A percentile compares a stretch with the other conserved stretches of the same genome.
Evolutionary conservation across 1,140 invertebrate species (phyloP).

Genomic region (Elysia chlorotica): DNA sequence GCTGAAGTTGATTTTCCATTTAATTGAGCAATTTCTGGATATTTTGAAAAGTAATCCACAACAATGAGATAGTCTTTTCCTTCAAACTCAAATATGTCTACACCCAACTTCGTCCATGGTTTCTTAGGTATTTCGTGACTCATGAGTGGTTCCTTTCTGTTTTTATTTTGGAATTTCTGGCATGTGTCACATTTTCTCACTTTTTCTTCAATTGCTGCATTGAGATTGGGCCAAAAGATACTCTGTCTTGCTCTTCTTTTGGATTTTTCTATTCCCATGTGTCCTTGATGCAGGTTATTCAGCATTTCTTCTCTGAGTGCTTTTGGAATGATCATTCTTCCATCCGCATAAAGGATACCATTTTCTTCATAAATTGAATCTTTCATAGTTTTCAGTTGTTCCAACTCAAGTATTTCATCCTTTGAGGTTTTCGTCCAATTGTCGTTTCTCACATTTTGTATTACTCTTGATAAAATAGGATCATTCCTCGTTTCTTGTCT

Average conservation of each 20-base stretch:
- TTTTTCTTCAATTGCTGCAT: no score
- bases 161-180: not conserved
- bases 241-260: no score
- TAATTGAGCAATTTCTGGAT: not conserved
- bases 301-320: no score
- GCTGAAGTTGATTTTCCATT: not conserved
- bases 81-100: conserved; percentile 15
- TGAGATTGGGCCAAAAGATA: no score
- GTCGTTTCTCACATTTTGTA: not conserved
- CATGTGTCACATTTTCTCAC: not conserved
- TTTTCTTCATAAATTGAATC: not conserved
- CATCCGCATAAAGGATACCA: no score
- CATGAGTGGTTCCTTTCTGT: not conserved
- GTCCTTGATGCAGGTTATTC: no score
- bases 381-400: not conserved
- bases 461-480: not conserved
- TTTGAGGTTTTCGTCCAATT: not conserved
- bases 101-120: conserved; percentile 10
- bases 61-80: conserved; percentile 1
- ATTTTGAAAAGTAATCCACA: conserved; percentile 25
- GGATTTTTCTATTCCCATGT: no score
- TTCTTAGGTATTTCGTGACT: not conserved
- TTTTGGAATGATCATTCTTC: no score
- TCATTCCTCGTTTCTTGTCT: not conserved
- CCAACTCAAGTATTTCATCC: not conserved